A percentile compares a stretch with the other conserved stretches of the same genome.
phyloP scores from a whole-genome alignment of 2,113 vertebrate species.

The Bubo scandiacus region DNA sequence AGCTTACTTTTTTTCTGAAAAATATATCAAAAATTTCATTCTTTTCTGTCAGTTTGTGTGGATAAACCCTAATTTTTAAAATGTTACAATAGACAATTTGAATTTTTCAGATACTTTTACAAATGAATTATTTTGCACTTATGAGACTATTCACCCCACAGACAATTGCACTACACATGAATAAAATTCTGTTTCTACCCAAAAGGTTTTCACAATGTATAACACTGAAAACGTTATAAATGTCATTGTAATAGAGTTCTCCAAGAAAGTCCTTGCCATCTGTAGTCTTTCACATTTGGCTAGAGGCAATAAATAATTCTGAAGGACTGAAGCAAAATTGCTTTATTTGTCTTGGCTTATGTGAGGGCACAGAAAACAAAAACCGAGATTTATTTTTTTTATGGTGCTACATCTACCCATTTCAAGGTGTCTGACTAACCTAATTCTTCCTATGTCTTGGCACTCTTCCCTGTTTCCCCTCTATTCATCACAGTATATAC shows the following conservation, averaged over 20 bases:
- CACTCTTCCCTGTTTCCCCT: not conserved
- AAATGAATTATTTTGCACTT: not conserved
- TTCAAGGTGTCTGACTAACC: not conserved
- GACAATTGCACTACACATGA: not conserved
- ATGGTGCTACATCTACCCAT: not conserved
- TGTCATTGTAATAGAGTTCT: not conserved
- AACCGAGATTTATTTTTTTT: accelerated
- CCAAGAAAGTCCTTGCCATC: not conserved
- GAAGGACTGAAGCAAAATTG: not conserved
- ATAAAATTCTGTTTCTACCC: not conserved
- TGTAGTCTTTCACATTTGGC: not conserved
- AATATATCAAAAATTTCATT: not conserved
- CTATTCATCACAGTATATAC: not conserved
- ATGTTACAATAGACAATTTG: not conserved
- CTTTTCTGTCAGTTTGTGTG: not conserved
- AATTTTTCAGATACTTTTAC: not conserved
- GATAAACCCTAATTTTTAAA: not conserved
- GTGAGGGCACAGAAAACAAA: not conserved
- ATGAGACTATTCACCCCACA: not conserved
- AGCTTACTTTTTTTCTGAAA: not conserved
- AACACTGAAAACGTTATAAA: not conserved
- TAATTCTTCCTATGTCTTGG: not conserved
- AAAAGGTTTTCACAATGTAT: not conserved
- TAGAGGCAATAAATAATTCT: not conserved
- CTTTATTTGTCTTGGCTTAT: not conserved